Evolutionary conservation across 2,797 vertebrate genomes (phyloP).

Genomic region (Pempheris klunzingeri): DNA sequence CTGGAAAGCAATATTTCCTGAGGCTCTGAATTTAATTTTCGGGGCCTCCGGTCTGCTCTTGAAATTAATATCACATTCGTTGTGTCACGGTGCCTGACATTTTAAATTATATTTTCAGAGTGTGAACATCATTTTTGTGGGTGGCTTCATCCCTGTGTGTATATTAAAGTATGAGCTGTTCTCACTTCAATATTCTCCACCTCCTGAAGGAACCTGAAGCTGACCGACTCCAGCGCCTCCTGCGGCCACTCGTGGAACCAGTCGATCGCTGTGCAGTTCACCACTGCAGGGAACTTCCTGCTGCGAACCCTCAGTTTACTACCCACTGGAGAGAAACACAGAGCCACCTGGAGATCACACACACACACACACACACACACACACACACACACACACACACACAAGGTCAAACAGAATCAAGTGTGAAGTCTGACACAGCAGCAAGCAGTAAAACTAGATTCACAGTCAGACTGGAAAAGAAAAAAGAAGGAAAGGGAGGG

Average conservation of each 20-base stretch:
- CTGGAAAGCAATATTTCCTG: slow-evolving; percentile 34
- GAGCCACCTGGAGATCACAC: slow-evolving; percentile 85
- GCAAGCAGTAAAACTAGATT: background rate
- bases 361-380: slow-evolving; percentile 25
- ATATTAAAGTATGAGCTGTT: slow-evolving; percentile 26
- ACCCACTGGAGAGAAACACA: slow-evolving; percentile 95
- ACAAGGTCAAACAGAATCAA: slow-evolving; percentile 31
- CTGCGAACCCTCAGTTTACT: slow-evolving; percentile 89
- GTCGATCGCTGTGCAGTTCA: slow-evolving; percentile 90
- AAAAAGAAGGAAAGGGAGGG: background rate
- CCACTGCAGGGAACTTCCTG: slow-evolving; percentile 93
- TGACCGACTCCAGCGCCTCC: slow-evolving; percentile 94
- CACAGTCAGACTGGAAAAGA: background rate
- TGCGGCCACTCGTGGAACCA: slow-evolving; percentile 97
- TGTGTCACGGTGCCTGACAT: slow-evolving; percentile 48
- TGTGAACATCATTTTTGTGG: slow-evolving; percentile 52
- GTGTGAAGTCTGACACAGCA: slow-evolving; percentile 16
- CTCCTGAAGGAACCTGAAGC: slow-evolving; percentile 91
- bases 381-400: slow-evolving; percentile 11
- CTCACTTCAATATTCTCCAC: slow-evolving; percentile 89
- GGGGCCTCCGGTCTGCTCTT: slow-evolving; percentile 33
- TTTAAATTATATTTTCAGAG: slow-evolving; percentile 56
- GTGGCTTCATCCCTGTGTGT: slow-evolving; percentile 33
- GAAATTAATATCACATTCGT: slow-evolving; percentile 49
- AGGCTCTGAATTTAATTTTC: slow-evolving; percentile 32